Percentiles rank a stretch among this genome's conserved stretches.
phyloP scores from a whole-genome alignment of 2,113 vertebrate genomes.

The Pelmatolapia mariae region DNA sequence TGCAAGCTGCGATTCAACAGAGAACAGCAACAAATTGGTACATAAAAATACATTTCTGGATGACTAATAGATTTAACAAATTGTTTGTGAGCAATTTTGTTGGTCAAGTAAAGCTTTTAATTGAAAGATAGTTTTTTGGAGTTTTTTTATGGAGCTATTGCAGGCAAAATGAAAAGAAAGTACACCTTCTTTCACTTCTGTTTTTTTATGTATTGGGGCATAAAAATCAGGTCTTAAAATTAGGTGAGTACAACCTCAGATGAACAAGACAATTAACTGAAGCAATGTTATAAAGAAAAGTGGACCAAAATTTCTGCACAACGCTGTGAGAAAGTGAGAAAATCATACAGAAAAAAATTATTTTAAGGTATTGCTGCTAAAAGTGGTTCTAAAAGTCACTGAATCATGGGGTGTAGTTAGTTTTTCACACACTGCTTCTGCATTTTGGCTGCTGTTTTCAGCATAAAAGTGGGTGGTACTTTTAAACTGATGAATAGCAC shows the following conservation, averaged over 20 bases:
- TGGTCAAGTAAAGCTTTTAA: neutral
- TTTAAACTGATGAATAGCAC: conserved; percentile 42
- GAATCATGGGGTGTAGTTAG: neutral
- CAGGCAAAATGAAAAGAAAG: neutral
- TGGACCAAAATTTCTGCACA: neutral
- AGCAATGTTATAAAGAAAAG: neutral
- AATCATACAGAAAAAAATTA: neutral
- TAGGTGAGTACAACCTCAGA: neutral
- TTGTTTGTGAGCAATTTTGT: neutral
- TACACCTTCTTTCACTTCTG: neutral
- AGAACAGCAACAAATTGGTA: neutral
- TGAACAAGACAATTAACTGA: neutral
- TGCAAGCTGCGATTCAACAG: neutral
- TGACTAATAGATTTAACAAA: neutral
- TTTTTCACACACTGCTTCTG: neutral
- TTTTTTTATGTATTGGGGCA: neutral
- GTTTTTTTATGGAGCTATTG: neutral
- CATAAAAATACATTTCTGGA: neutral
- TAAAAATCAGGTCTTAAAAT: neutral
- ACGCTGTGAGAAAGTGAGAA: neutral
- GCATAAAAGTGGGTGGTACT: conserved; percentile 3
- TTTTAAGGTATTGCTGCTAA: neutral
- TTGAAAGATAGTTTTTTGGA: neutral
- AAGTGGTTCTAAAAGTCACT: neutral
- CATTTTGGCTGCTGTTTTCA: neutral